phyloP scores from a whole-genome alignment of 2,888 invertebrate species.

The Psylliodes chrysocephalus region DNA sequence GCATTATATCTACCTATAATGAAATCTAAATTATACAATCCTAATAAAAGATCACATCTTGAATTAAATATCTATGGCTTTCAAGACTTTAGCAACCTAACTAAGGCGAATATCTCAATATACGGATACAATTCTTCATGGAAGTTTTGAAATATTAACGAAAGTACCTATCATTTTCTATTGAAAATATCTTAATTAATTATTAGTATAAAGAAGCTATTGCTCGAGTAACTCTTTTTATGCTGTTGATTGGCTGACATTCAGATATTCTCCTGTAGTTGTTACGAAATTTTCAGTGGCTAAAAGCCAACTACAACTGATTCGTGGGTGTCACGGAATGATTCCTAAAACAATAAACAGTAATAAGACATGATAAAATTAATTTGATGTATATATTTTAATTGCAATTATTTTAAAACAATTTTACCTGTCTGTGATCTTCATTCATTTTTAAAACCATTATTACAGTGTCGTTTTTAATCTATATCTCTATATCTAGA shows the following conservation, averaged over 20 bases:
- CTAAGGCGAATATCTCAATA: not conserved
- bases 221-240: slow-evolving; percentile 6
- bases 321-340: slow-evolving; percentile 5
- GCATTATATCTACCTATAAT: not conserved
- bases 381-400: not conserved
- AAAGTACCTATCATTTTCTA: slow-evolving; percentile 5
- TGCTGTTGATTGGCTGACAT: slow-evolving; percentile 1
- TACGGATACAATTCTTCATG: not conserved
- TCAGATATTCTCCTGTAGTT: slow-evolving; percentile 5
- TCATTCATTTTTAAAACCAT: slow-evolving; percentile 11
- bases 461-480: slow-evolving; percentile 10
- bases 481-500: slow-evolving; percentile 10
- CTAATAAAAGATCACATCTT: not conserved
- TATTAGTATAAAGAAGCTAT: slow-evolving; percentile 7
- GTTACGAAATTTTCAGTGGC: slow-evolving; percentile 4
- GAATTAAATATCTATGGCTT: no score
- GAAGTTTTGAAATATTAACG: not conserved
- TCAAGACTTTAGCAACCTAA: no score
- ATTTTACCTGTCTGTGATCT: slow-evolving; percentile 7
- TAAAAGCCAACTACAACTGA: slow-evolving; percentile 8
- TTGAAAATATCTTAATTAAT: slow-evolving; percentile 6
- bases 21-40: not conserved
- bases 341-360: not conserved
- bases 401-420: no score
- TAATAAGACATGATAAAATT: not conserved